Conservation (phyloP, 2,797 vertebrate species). For the Ceryle rudis region DNA sequence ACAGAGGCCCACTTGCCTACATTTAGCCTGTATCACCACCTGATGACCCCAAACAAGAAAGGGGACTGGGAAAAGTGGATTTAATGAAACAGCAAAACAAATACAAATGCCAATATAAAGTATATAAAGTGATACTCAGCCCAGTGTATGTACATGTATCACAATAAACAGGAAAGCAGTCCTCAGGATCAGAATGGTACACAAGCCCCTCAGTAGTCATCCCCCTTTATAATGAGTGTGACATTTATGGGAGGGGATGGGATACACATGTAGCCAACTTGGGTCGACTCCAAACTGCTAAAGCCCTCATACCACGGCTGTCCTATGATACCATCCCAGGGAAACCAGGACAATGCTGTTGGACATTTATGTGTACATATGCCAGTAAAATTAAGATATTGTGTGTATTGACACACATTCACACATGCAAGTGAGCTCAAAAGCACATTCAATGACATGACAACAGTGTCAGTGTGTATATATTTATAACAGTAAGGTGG, state of each 20-base stretch:
- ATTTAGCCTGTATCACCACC: not conserved
- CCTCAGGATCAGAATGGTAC: not conserved
- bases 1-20: not conserved
- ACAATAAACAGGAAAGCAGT: not conserved
- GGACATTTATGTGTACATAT: rapidly evolving
- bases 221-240: not conserved
- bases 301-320: not conserved
- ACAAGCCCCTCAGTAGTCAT: not conserved
- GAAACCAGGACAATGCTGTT: not conserved
- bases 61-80: not conserved
- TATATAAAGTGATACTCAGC: not conserved
- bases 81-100: not conserved
- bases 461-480: not conserved
- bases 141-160: not conserved
- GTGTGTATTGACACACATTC: not conserved
- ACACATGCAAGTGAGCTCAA: not conserved
- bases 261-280: not conserved
- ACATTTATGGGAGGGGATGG: not conserved
- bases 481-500: not conserved
- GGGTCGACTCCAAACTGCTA: not conserved
- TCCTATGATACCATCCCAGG: not conserved
- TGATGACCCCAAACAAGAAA: not conserved
- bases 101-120: not conserved
- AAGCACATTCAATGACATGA: not conserved
- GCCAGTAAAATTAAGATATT: not conserved